Percentiles rank a stretch among this genome's conserved stretches.
phyloP scores from a whole-genome alignment of 2,113 vertebrate species.

The Tautogolabrus adspersus region DNA sequence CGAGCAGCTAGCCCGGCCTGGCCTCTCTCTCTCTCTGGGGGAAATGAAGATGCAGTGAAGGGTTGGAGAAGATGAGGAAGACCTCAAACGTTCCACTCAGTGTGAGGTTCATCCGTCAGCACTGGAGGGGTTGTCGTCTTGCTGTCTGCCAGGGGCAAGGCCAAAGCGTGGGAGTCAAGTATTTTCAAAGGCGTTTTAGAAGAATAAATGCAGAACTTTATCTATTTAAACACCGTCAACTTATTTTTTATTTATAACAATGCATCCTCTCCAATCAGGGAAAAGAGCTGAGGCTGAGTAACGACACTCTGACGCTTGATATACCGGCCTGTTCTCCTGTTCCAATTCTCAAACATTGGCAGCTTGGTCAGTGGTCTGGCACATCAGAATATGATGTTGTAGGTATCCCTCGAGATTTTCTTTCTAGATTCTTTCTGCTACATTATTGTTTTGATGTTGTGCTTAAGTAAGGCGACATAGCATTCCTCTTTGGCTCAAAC shows the following conservation, averaged over 20 bases:
- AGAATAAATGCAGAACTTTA: slow-evolving; percentile 3
- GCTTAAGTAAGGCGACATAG: background rate
- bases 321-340: background rate
- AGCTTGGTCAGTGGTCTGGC: background rate
- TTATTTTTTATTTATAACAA: slow-evolving; percentile 8
- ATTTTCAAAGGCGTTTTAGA: slow-evolving; percentile 10
- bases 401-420: no score
- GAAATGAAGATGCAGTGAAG: slow-evolving; percentile 45
- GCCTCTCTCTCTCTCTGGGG: slow-evolving; percentile 34
- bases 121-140: slow-evolving; percentile 5
- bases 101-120: slow-evolving; percentile 58
- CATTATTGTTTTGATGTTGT: background rate
- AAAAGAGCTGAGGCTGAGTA: background rate
- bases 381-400: no score
- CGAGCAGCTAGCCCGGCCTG: slow-evolving; percentile 24
- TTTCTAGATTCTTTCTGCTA: background rate
- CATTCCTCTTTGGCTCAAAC: background rate
- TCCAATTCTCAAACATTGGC: background rate
- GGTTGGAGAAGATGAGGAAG: slow-evolving; percentile 51
- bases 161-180: slow-evolving; percentile 12
- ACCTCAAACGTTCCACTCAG: slow-evolving; percentile 58
- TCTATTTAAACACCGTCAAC: slow-evolving; percentile 1
- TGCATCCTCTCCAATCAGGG: background rate
- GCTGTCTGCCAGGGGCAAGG: slow-evolving; percentile 13
- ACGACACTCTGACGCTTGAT: slow-evolving; percentile 2